A percentile compares a stretch with the other conserved stretches of the same genome.
Evolutionary conservation across 2,888 invertebrate species (phyloP).

Genomic region (Melikaiella ostensackeni): DNA sequence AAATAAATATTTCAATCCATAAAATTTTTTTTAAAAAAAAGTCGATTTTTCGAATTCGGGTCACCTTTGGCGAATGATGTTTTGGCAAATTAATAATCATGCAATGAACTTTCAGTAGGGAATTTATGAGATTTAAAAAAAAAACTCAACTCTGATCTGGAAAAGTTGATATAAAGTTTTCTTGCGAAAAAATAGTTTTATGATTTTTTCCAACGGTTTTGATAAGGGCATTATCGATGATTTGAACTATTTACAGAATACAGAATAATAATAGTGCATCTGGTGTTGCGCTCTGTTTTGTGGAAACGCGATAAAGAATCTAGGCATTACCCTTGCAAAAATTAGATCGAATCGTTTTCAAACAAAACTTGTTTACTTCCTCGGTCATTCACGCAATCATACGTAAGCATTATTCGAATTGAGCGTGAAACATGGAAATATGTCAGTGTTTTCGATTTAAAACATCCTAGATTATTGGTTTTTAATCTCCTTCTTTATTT

Average conservation of each 20-base stretch:
- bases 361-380: slow-evolving; percentile 25
- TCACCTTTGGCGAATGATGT: no score
- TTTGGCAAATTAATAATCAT: no score
- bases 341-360: neutral
- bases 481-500: no score
- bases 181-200: neutral
- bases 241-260: neutral
- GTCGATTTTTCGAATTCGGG: no score
- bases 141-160: no score
- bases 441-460: neutral
- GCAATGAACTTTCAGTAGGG: no score
- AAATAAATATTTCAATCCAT: no score
- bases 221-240: neutral
- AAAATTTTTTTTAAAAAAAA: no score
- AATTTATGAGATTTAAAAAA: no score
- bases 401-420: neutral
- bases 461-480: neutral
- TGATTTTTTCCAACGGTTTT: neutral
- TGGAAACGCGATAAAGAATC: neutral
- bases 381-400: slow-evolving; percentile 23
- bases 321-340: neutral
- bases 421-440: neutral
- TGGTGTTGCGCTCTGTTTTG: neutral
- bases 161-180: no score
- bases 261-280: neutral